These are phyloP conservation scores for Etheostoma nigrum DNA, from an alignment of 2,797 vertebrate genomes.

Conservation along the genomic window DNA sequence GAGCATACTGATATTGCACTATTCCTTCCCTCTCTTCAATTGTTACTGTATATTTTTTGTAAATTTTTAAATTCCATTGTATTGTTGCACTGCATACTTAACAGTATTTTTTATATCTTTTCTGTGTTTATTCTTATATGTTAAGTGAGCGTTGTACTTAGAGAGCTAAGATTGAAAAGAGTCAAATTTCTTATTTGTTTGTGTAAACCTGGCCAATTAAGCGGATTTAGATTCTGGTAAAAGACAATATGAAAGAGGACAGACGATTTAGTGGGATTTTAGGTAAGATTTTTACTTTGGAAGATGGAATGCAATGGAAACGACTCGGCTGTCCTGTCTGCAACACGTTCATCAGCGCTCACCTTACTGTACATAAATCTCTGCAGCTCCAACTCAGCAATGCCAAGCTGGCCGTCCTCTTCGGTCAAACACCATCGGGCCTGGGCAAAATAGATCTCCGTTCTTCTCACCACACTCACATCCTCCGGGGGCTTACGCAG, in stretches of 20 bases:
- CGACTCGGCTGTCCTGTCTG: not conserved
- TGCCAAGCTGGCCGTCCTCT: conserved; percentile 97
- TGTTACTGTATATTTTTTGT: too few relatives aligned
- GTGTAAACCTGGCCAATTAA: too few relatives aligned
- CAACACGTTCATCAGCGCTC: conserved; percentile 12
- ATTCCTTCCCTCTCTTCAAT: too few relatives aligned
- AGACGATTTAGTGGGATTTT: not conserved
- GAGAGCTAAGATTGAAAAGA: too few relatives aligned
- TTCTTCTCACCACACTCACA: conserved; percentile 94
- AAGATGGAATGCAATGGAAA: not conserved
- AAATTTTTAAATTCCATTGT: too few relatives aligned
- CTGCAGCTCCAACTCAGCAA: conserved; percentile 96
- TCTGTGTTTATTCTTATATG: too few relatives aligned
- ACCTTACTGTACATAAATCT: conserved; percentile 99
- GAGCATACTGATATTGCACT: too few relatives aligned
- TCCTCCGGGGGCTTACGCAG: conserved; percentile 96
- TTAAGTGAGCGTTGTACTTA: too few relatives aligned
- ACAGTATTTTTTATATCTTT: too few relatives aligned
- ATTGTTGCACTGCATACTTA: too few relatives aligned
- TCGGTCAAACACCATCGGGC: conserved; percentile 98
- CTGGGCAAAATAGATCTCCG: conserved; percentile 97
- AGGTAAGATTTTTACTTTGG: not conserved
- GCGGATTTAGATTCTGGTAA: not conserved
- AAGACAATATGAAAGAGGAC: not conserved
- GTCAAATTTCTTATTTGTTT: too few relatives aligned